These are phyloP conservation scores for Brachylomia viminalis DNA, from an alignment of 2,888 invertebrate species.

Conservation along the genomic window DNA sequence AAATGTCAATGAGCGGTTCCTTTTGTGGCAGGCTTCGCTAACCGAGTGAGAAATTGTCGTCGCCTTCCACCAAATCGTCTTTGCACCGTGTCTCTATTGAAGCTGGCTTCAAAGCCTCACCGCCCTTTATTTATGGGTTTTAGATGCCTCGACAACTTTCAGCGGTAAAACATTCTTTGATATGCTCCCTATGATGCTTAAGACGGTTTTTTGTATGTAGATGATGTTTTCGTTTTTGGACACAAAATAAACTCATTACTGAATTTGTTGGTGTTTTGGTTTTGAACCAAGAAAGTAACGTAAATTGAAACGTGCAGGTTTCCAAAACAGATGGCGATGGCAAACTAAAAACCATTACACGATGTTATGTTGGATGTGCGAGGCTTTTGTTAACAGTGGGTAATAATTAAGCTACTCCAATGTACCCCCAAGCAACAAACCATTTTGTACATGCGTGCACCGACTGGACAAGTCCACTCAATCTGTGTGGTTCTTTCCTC, in stretches of 20 bases:
- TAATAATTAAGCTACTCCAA: no score
- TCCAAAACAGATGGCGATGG: not conserved
- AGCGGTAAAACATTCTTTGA: slow-evolving; percentile 43
- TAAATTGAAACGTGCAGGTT: not conserved
- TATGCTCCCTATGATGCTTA: slow-evolving; percentile 18
- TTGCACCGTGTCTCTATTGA: slow-evolving; percentile 46
- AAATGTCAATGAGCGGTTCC: slow-evolving; percentile 60
- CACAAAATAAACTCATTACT: not conserved
- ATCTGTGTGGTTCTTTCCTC: no score
- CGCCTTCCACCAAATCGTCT: slow-evolving; percentile 48
- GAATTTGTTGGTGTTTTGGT: slow-evolving; percentile 1
- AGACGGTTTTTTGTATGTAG: slow-evolving; percentile 29
- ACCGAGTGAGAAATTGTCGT: slow-evolving; percentile 66
- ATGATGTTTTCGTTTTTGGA: slow-evolving; percentile 8
- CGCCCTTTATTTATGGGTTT: slow-evolving; percentile 47
- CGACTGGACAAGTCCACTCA: no score
- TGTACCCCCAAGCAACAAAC: no score
- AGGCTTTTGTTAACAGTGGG: not conserved
- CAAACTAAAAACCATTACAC: not conserved
- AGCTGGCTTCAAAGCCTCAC: slow-evolving; percentile 45
- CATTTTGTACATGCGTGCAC: no score
- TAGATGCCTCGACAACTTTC: slow-evolving; percentile 42
- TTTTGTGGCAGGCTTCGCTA: slow-evolving; percentile 61
- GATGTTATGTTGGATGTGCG: not conserved
- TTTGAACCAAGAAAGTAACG: not conserved